Evolutionary conservation across 2,797 vertebrate genomes (phyloP), one percentile per base, ranked within the genome.

Genomic region (Geotrypetes seraphini): DNA sequence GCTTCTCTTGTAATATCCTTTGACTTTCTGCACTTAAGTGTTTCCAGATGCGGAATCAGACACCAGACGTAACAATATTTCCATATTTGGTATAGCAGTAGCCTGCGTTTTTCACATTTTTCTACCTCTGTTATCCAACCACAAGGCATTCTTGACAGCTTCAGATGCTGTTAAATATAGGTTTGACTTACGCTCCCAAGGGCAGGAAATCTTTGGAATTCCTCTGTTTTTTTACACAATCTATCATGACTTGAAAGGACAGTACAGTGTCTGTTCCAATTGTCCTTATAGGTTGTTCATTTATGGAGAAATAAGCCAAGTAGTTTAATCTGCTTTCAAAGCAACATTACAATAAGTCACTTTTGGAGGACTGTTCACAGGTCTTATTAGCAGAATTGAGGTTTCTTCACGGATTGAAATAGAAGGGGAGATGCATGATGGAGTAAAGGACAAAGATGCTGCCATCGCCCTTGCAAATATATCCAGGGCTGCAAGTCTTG

Each of bases 61-160:
- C 81, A 84, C 85, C 84, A 92, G 87, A 97, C 90, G 91, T 94
- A 96, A 96, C 89, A 87, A 87, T 91, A 94, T 95, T 82, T 71
- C 93, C 93, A 95, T 97, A 97, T 96, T 96, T 95, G 93, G 91
- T 96, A 90, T 87, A 89, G 91, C 90, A 92, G 88, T 89, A 92
- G 91, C 81, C 79, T 78, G 82, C 91, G 89, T 95, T 94, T 96
- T 92, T 91, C 86, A 86, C 91, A 97, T 96, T 91, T 92, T 91
- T 91, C 78, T 88, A 65, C 73, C 64, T 80, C 83, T 86, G 84
- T 88, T 90, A 87, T 83, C 86, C 86, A 86, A 90, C 90, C 91
- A 84, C 90, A 92, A 87, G 87, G 87, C 89, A 91, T 95, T 95
- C 90, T 88, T 90, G 87, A 91, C 90, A 89, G 82, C 78, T 90